These are phyloP conservation scores for Sthenelais limicola DNA, from an alignment of 2,888 invertebrate species.

Conservation along the genomic window DNA sequence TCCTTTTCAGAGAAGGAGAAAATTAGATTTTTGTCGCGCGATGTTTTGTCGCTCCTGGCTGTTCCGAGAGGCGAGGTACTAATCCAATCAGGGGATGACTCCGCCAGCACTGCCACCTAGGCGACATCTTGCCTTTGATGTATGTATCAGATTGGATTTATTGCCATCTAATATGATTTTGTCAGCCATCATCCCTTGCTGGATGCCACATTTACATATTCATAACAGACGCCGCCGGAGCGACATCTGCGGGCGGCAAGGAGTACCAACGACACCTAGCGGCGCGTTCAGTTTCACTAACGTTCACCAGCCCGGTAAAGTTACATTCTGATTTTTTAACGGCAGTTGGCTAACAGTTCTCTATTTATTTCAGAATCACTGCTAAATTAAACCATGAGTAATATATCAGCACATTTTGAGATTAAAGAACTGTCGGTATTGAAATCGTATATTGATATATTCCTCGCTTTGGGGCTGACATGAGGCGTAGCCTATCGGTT, in stretches of 20 bases:
- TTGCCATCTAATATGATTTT: conserved; percentile 35
- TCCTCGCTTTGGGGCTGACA: too few species aligned
- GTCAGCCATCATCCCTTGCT: conserved; percentile 2
- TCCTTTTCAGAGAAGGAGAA: conserved; percentile 8
- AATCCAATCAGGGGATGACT: conserved; percentile 17
- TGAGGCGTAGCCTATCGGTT: too few species aligned
- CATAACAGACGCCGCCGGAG: conserved; percentile 7
- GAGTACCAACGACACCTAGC: conserved; percentile 16
- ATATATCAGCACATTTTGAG: too few species aligned
- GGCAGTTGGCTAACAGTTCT: too few species aligned
- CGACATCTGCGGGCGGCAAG: conserved; percentile 6
- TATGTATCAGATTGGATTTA: conserved; percentile 38
- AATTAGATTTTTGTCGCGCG: conserved; percentile 39
- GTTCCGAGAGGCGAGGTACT: not conserved
- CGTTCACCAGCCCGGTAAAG: too few species aligned
- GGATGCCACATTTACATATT: conserved; percentile 32
- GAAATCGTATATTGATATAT: too few species aligned
- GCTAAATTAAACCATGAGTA: too few species aligned
- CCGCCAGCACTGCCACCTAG: conserved; percentile 31
- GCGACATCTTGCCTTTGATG: conserved; percentile 38
- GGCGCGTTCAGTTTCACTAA: not conserved
- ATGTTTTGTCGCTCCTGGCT: conserved; percentile 27
- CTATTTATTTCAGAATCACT: too few species aligned
- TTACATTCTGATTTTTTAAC: too few species aligned
- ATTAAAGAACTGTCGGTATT: too few species aligned